phyloP scores from a whole-genome alignment of 1,140 invertebrate species.

The Aradophagus sp. region DNA sequence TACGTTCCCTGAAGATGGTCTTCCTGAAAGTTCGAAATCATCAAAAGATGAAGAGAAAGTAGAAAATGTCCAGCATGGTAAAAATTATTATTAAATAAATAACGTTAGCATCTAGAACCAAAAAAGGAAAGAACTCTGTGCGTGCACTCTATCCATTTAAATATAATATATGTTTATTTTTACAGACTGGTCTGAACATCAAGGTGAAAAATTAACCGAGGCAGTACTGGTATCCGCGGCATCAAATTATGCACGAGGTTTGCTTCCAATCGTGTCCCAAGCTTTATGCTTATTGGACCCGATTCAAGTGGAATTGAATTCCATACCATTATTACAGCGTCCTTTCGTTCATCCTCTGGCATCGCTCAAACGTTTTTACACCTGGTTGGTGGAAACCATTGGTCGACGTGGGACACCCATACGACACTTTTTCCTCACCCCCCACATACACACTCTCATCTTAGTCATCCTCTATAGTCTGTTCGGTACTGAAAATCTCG shows the following conservation, averaged over 20 bases:
- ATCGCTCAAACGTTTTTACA: slow-evolving; percentile 81
- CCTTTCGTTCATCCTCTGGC: slow-evolving; percentile 82
- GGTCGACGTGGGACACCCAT: slow-evolving; percentile 75
- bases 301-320: slow-evolving; percentile 78
- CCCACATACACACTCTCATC: slow-evolving; percentile 79
- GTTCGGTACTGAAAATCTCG: slow-evolving; percentile 79
- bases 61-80: slow-evolving; percentile 58
- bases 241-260: slow-evolving; percentile 85
- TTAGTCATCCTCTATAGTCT: slow-evolving; percentile 82
- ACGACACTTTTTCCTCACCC: slow-evolving; percentile 73
- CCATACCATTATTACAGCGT: slow-evolving; percentile 81
- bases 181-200: slow-evolving; percentile 72
- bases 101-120: no score
- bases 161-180: slow-evolving; percentile 2
- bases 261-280: slow-evolving; percentile 84
- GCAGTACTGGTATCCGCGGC: slow-evolving; percentile 87
- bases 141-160: no score
- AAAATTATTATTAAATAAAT: background rate
- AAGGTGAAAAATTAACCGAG: slow-evolving; percentile 84
- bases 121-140: no score
- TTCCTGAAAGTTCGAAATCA: slow-evolving; percentile 54
- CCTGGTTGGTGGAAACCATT: slow-evolving; percentile 79
- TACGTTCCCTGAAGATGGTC: no score
- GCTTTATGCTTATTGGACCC: slow-evolving; percentile 82
- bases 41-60: slow-evolving; percentile 53